A percentile compares a stretch with the other conserved stretches of the same genome.
These are phyloP conservation scores for Acarapis woodi DNA, from an alignment of 1,140 invertebrate genomes.

Conservation along the genomic window DNA sequence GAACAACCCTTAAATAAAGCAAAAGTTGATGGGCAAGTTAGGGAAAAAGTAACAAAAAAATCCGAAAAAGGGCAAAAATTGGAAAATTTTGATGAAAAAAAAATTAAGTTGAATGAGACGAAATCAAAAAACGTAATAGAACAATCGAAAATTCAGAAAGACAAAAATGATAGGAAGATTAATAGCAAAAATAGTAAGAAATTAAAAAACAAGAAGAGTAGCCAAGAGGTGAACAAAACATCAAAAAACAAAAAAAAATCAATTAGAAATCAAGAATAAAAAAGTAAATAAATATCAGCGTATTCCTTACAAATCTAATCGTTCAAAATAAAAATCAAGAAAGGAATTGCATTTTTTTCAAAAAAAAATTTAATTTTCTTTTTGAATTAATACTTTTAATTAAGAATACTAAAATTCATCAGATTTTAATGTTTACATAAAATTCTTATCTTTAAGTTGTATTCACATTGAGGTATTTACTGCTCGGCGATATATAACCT, in stretches of 20 bases:
- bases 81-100: neutral
- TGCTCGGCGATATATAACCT: no score
- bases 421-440: neutral
- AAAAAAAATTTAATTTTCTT: neutral
- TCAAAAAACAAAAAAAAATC: neutral
- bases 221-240: neutral
- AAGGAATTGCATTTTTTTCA: no score
- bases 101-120: neutral
- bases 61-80: neutral
- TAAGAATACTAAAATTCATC: neutral
- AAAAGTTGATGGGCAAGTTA: neutral
- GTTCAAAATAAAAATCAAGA: no score
- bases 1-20: neutral
- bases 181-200: neutral
- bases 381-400: neutral
- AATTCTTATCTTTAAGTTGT: neutral
- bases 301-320: no score
- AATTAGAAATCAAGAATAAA: neutral
- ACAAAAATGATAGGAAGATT: neutral
- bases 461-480: no score
- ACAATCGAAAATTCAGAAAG: neutral
- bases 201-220: neutral
- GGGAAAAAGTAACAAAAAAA: neutral
- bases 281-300: neutral
- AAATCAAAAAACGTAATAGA: neutral